phyloP scores from a whole-genome alignment of 1,140 invertebrate genomes.

The Prorops nasuta region DNA sequence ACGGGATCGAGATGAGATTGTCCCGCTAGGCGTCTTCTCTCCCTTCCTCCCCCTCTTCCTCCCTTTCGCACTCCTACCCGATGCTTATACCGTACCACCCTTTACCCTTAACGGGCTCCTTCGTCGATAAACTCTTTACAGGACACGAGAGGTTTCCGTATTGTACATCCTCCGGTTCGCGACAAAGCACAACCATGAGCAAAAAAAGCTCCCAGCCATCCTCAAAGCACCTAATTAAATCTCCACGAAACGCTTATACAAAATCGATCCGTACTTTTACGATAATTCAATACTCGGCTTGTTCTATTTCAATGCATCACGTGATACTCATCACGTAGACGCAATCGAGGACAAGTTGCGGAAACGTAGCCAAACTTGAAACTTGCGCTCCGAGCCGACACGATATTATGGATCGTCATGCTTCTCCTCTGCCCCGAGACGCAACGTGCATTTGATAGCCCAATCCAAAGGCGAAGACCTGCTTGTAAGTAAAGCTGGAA shows the following conservation, averaged over 20 bases:
- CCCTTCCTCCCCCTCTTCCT: constrained; percentile 8
- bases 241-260: too few species aligned
- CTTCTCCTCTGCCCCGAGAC: constrained; percentile 19
- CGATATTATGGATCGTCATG: constrained; percentile 13
- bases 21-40: constrained; percentile 41
- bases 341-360: too few species aligned
- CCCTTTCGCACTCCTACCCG: constrained; percentile 2
- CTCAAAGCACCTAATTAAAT: too few species aligned
- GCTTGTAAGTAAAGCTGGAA: constrained; percentile 21
- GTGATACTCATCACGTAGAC: neutral
- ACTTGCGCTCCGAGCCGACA: too few species aligned
- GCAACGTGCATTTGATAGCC: constrained; percentile 54
- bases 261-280: too few species aligned
- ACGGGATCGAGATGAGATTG: constrained; percentile 57
- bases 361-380: too few species aligned
- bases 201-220: too few species aligned
- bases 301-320: constrained; percentile 12
- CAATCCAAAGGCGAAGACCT: constrained; percentile 45
- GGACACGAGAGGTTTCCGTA: constrained; percentile 21
- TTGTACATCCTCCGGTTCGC: neutral
- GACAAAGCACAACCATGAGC: neutral
- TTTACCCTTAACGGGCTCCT: constrained; percentile 47
- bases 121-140: constrained; percentile 50
- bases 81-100: constrained; percentile 42
- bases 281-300: constrained; percentile 13